Conservation (phyloP, 2,113 vertebrate species). For the Syngnathoides biaculeatus region DNA sequence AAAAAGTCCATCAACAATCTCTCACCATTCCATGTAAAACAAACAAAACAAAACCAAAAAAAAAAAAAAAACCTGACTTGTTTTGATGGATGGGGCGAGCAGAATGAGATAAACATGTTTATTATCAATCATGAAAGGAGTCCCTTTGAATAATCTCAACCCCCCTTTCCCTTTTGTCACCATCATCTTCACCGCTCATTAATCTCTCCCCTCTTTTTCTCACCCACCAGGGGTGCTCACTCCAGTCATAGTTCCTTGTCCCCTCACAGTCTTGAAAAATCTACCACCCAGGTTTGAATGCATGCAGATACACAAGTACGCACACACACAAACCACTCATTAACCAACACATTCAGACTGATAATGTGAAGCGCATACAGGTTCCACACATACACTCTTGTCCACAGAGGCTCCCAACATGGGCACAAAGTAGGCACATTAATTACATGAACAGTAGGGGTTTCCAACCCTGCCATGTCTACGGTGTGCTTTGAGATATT, state of each 20-base stretch:
- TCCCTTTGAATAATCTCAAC: constrained; percentile 28
- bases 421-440: constrained; percentile 60
- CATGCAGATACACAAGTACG: background rate
- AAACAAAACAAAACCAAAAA: background rate
- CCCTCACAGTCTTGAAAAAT: constrained; percentile 31
- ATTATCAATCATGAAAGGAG: constrained; percentile 40
- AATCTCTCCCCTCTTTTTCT: constrained; percentile 38
- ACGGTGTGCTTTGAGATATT: constrained; percentile 59
- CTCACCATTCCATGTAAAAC: background rate
- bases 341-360: constrained; percentile 43
- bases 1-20: background rate
- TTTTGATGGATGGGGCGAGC: constrained; percentile 11
- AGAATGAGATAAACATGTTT: constrained; percentile 21
- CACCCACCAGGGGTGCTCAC: constrained; percentile 34
- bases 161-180: constrained; percentile 10
- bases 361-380: constrained; percentile 37
- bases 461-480: constrained; percentile 56
- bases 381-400: constrained; percentile 27
- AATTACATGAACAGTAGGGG: constrained; percentile 67
- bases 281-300: constrained; percentile 20
- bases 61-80: background rate
- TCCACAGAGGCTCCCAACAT: constrained; percentile 43
- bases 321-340: constrained; percentile 31
- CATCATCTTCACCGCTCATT: constrained; percentile 47
- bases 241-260: constrained; percentile 31